phyloP scores from a whole-genome alignment of 2,113 vertebrate genomes.

The Poecile atricapillus region DNA sequence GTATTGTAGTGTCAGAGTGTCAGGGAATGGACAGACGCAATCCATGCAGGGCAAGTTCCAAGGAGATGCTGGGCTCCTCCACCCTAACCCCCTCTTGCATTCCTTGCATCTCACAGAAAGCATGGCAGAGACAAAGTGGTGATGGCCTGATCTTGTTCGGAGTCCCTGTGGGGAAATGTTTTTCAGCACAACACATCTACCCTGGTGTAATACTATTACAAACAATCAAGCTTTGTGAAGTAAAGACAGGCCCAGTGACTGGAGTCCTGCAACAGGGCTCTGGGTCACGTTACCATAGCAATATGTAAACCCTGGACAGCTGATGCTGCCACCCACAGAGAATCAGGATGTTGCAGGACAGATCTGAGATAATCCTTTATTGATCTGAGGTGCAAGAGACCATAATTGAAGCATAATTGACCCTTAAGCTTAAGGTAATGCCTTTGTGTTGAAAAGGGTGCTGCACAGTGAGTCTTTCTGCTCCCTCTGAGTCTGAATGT shows the following conservation, averaged over 20 bases:
- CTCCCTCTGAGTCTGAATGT: not conserved
- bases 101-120: not conserved
- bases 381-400: not conserved
- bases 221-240: not conserved
- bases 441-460: not conserved
- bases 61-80: not conserved
- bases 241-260: not conserved
- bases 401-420: not conserved
- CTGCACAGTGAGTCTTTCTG: not conserved
- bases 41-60: fast-evolving
- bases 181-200: not conserved
- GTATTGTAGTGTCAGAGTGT: not conserved
- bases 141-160: not conserved
- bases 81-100: not conserved
- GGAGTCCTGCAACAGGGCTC: not conserved
- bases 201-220: not conserved
- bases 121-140: not conserved
- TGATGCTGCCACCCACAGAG: not conserved
- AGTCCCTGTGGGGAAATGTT: not conserved
- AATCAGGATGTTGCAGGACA: not conserved
- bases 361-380: not conserved
- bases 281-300: not conserved
- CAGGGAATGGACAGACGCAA: not conserved
- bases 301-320: not conserved
- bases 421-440: not conserved